Conservation (phyloP, 2,797 vertebrate species). For the Peromyscus nudipes region DNA sequence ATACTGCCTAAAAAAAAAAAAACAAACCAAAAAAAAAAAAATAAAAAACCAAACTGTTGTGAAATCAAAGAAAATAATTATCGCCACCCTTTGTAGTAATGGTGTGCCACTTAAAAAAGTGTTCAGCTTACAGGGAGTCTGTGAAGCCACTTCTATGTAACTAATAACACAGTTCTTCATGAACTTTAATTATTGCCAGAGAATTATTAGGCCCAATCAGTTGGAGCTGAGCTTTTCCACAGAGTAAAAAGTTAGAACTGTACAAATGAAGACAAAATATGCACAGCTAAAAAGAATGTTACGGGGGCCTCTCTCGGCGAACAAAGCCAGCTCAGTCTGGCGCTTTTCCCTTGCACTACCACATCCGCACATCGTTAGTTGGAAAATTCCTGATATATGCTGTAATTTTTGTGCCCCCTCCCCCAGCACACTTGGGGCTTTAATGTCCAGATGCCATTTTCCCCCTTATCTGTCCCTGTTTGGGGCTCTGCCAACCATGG, state of each 20-base stretch:
- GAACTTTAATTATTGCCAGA: conserved; percentile 86
- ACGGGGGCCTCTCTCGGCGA: conserved; percentile 95
- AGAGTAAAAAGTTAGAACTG: conserved; percentile 96
- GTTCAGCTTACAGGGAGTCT: conserved; percentile 46
- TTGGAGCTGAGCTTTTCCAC: conserved; percentile 91
- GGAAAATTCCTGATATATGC: conserved; percentile 99
- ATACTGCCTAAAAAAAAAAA: conserved; percentile 11
- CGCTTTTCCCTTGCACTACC: conserved; percentile 97
- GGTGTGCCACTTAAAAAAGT: conserved; percentile 55
- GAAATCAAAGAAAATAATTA: conserved; percentile 72
- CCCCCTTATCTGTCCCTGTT: conserved; percentile 90
- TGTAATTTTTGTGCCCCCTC: conserved; percentile 94
- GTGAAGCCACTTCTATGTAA: conserved; percentile 61
- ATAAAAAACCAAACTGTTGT: background rate
- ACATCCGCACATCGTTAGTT: conserved; percentile 99
- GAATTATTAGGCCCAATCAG: conserved; percentile 88
- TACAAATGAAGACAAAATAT: conserved; percentile 98
- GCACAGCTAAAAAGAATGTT: conserved; percentile 99
- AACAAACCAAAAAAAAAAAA: too few species aligned
- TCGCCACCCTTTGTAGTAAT: conserved; percentile 61
- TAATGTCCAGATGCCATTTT: conserved; percentile 96
- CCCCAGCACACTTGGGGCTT: conserved; percentile 93
- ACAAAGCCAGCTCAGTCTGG: conserved; percentile 99
- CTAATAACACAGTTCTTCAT: conserved; percentile 36
- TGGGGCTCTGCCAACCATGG: conserved; percentile 91